Evolutionary conservation across 1,140 invertebrate genomes (phyloP), one percentile per base, ranked within the genome.

Genomic region (Oedothorax gibbosus): DNA sequence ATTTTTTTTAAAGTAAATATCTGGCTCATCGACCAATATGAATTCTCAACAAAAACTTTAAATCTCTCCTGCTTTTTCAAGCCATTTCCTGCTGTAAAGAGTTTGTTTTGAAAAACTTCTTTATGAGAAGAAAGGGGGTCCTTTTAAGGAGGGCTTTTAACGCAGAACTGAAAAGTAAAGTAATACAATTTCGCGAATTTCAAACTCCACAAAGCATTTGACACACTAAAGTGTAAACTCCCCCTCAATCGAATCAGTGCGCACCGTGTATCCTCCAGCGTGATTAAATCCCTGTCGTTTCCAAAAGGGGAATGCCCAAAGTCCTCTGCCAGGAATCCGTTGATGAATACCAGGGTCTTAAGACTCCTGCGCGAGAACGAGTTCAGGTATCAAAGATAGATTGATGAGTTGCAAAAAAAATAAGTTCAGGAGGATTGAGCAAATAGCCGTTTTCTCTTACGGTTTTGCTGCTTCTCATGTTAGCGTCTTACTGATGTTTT

Each of bases 351-450:
- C 8, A 35, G 21, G 56, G 80, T 73, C 60, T 82, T 82, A 82
- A 56, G 69, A 73, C 20, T 21, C 14, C 21, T 4, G 9, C 14
- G 20, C 15, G 80, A 54, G 57, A 82, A 82, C 72, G 80, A 82
- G 80, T 82, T 82, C 72, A 72, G 69, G 69, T 35, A 65, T 64
- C 71, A 84, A 84, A 84, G 81, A 76, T 84, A 84, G 81, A 84
- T 84, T 75, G 64, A 84, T 84, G 81, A 64, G 81, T 57, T 75
- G 81, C 15, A 73, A 65, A 76, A 79, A 84, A 84, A 84, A 76
- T 75, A 76, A 76, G 62, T 76, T 75, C 66, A 51, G 53, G 62
- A 82, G 81, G 81, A 84, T 84, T 84, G 81, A 57, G 60, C 50
- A 84, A 84, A 84, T 84, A 84, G 69, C 81, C 20, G n/a, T 65